Base-by-base conservation (phyloP, 2,797 vertebrate species). In the Phylloscopus collybita region DNA sequence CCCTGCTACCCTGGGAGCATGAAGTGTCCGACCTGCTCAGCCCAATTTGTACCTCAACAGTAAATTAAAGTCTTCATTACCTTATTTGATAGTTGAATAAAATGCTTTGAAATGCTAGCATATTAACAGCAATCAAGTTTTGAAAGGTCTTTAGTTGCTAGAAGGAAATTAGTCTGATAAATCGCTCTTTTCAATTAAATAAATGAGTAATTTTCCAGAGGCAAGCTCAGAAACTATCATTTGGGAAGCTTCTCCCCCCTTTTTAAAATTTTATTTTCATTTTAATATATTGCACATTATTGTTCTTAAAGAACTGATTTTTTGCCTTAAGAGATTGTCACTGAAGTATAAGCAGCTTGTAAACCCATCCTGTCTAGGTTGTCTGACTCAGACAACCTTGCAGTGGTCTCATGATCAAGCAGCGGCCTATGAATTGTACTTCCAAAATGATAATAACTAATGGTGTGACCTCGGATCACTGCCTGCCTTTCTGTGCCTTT, bases 1-100 rank as follows among this genome's bases (percentile, higher is more conserved):
- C 66, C 91, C 70, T 59, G 66, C 34, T 17, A 84, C 65, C 90
- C 79, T 30, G 38, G 32, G 62, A 76, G 42, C 27, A 32, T 5
- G 29, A 56, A 47, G 32, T 11, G 30, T 34, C 83, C 80, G 81
- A 90, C 80, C 88, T 32, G 9, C 65, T 92, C 89, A 59, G 67
- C 72, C 69, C 78, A 90, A 59, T 90, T 74, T 36, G 40, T 80
- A 90, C 66, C 79, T 54, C 53, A 95, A 75, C 84, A 93, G 93
- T 96, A 91, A 95, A 97, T 95, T 91, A 94, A 94, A 96, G 65
- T 67, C 94, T 95, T 95, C 95, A 71, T 95, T 95, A 89, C 87
- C 72, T 84, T 93, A 69, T 91, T 92, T 92, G 88, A 81, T 87
- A 93, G 73, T 87, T 61, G 90, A 93, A 92, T 86, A 86, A 93